Evolutionary conservation across 2,113 vertebrate genomes (phyloP).

Genomic region (Tetrax tetrax): DNA sequence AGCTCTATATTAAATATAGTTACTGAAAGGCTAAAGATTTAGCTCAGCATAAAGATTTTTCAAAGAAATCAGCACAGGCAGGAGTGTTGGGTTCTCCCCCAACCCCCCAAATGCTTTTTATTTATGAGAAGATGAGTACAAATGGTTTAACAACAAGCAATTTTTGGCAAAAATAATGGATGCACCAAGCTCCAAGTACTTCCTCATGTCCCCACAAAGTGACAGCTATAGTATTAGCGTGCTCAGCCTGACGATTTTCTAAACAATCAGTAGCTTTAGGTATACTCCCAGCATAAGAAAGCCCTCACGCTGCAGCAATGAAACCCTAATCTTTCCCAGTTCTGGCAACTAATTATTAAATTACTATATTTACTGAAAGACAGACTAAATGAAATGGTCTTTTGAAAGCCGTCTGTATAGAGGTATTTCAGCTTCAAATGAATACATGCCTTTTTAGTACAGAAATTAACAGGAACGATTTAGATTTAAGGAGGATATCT

Average conservation of each 20-base stretch:
- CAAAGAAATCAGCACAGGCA: background rate
- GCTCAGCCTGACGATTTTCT: background rate
- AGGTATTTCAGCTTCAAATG: background rate
- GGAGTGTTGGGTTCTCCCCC: background rate
- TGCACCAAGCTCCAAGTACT: background rate
- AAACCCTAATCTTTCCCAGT: background rate
- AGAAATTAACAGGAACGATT: background rate
- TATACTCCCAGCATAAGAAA: background rate
- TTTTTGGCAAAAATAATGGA: background rate
- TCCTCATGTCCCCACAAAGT: background rate
- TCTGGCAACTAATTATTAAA: slow-evolving; percentile 30
- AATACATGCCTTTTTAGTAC: background rate
- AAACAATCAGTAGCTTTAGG: background rate
- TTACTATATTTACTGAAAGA: background rate
- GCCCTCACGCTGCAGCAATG: background rate
- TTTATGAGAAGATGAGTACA: background rate
- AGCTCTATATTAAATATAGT: slow-evolving; percentile 23
- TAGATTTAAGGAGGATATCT: background rate
- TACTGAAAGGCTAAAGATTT: background rate
- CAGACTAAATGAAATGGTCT: background rate
- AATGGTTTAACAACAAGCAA: background rate
- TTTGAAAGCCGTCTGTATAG: slow-evolving; percentile 15
- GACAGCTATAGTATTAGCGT: background rate
- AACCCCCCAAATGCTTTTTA: background rate
- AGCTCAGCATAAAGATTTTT: background rate